These are phyloP conservation scores for Caracal caracal DNA, from an alignment of 2,113 vertebrate genomes.

Conservation along the genomic window DNA sequence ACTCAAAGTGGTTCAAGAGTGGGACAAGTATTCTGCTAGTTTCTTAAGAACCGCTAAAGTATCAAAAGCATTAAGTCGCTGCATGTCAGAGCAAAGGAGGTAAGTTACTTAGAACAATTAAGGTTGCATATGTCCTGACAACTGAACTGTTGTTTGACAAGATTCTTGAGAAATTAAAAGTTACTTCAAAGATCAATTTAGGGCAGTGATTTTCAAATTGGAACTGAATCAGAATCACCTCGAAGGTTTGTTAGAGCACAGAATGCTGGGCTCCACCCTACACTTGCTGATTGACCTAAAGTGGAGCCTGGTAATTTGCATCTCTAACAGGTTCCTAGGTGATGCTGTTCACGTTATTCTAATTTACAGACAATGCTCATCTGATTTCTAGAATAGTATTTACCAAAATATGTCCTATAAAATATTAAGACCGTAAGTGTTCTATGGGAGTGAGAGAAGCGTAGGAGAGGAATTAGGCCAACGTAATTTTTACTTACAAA, in stretches of 20 bases:
- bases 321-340: background rate
- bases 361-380: background rate
- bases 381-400: conserved; percentile 8
- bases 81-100: background rate
- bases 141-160: background rate
- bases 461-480: background rate
- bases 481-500: background rate
- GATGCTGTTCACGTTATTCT: background rate
- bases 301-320: background rate
- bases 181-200: background rate
- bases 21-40: background rate
- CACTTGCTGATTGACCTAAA: background rate
- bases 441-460: background rate
- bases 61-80: background rate
- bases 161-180: conserved; percentile 7
- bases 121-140: background rate
- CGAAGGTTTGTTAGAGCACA: background rate
- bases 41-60: background rate
- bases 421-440: background rate
- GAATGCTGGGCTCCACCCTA: background rate
- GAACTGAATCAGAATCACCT: background rate
- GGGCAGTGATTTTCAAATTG: background rate
- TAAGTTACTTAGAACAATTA: background rate
- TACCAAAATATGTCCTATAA: background rate
- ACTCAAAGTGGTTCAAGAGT: background rate